Evolutionary conservation across 2,888 invertebrate genomes (phyloP), one percentile per base, ranked within the genome.

Genomic region (Dasysyrphus tricinctus): DNA sequence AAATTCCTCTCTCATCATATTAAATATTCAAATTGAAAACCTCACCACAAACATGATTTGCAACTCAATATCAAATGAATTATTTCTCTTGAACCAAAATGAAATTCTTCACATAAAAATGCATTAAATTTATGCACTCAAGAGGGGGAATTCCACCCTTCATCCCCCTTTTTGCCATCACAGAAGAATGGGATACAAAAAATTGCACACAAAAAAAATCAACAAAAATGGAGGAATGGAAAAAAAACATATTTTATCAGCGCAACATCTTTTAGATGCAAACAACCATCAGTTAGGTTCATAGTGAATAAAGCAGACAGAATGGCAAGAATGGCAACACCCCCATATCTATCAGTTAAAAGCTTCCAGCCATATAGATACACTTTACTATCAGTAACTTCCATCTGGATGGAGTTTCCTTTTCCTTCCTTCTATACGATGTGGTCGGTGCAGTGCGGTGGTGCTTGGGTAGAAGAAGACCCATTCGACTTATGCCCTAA

Each of bases 311-410:
- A 39, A 75, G 59, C 78, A 75, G 86, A 78, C 78, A 82, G 59
- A 63, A 74, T 72, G 5, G 61, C 61, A 61, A 42, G 42, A 61
- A 42, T 61, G 79, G 86, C 61, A 86, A 82, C 86, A 86, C 86
- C 86, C 82, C 65, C 82, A 72, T 67, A 67, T 79, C 82, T 72
- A 86, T 86, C 82, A 86, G 78, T 61, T 61, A 67, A 81, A 79
- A 79, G 79, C 82, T 86, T 82, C 82, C 65, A 86, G 86, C 75
- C 75, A 82, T 86, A 79, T 82, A 54, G 69, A 69, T 69, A 81
- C 86, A 86, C 78, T 86, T 79, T 75, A 49, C 82, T 81, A 82
- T 82, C 86, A 67, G 72, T 54, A 44, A 51, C 81, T 72, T 72
- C 16, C 86, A 86, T 86, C 82, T 86, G 78, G 63, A 80, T 57